Conservation (phyloP, 2,113 vertebrate genomes). For the Nothoprocta perdicaria region DNA sequence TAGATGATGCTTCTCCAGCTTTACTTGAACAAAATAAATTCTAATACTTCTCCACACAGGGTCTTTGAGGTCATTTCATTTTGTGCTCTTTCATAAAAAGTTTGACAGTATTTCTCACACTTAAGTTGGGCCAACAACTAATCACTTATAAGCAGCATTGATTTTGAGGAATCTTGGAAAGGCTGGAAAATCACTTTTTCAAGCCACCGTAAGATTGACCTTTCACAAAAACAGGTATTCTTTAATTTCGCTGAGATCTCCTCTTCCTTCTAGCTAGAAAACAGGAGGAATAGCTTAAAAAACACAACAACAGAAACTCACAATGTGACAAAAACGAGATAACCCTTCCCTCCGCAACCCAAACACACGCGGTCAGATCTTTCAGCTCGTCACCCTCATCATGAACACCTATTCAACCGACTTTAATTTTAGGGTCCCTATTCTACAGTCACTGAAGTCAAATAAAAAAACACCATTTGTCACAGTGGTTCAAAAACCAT, state of each 20-base stretch:
- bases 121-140: background rate
- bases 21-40: conserved; percentile 25
- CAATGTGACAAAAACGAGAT: background rate
- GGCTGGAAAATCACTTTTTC: background rate
- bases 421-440: background rate
- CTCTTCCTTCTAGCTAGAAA: background rate
- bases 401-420: too few relatives aligned
- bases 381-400: background rate
- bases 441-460: background rate
- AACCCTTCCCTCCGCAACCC: background rate
- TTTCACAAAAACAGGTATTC: background rate
- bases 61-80: background rate
- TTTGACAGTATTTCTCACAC: background rate
- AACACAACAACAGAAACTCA: background rate
- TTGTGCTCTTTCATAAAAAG: background rate
- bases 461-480: background rate
- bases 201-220: background rate
- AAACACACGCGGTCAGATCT: background rate
- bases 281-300: background rate
- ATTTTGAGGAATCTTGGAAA: background rate
- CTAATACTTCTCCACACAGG: background rate
- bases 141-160: background rate
- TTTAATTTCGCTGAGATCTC: background rate
- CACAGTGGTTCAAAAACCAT: background rate
- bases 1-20: background rate